phyloP scores from a whole-genome alignment of 1,140 invertebrate species.

The Drepana arcuata region DNA sequence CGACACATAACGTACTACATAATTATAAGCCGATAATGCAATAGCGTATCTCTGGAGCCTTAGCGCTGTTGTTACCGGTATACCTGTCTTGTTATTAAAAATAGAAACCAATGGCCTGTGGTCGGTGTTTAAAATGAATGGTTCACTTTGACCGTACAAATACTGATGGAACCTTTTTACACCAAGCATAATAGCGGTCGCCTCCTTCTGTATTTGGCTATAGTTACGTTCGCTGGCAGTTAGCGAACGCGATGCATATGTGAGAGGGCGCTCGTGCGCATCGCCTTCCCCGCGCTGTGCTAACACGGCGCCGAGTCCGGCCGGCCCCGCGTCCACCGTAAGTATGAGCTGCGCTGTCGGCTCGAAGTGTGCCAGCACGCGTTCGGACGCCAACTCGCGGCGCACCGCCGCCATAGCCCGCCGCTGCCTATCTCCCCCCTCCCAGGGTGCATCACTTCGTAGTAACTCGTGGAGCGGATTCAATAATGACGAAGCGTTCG shows the following conservation, averaged over 20 bases:
- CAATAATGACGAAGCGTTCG: conserved; percentile 11
- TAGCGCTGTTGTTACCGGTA: not conserved
- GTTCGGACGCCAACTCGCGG: conserved; percentile 5
- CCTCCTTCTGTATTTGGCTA: not conserved
- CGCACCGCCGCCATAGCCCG: not conserved
- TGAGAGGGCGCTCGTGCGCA: not conserved
- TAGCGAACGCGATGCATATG: not conserved
- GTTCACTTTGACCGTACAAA: not conserved
- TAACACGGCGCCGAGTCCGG: conserved; percentile 6
- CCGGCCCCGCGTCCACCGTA: conserved; percentile 4
- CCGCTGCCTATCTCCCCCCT: not conserved
- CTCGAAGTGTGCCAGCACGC: conserved; percentile 35
- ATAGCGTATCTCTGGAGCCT: not conserved
- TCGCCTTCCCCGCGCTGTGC: not conserved
- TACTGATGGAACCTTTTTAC: not conserved
- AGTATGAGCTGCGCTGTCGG: not conserved
- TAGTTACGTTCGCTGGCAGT: not conserved
- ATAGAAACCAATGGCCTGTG: not conserved
- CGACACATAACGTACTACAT: not conserved
- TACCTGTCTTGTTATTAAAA: not conserved
- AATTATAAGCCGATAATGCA: not conserved
- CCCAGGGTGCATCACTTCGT: not conserved
- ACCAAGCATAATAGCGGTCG: not conserved
- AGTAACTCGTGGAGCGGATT: conserved; percentile 2
- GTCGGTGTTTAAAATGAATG: not conserved